Conservation (phyloP, 2,888 invertebrate species). For the Noctua janthe region DNA sequence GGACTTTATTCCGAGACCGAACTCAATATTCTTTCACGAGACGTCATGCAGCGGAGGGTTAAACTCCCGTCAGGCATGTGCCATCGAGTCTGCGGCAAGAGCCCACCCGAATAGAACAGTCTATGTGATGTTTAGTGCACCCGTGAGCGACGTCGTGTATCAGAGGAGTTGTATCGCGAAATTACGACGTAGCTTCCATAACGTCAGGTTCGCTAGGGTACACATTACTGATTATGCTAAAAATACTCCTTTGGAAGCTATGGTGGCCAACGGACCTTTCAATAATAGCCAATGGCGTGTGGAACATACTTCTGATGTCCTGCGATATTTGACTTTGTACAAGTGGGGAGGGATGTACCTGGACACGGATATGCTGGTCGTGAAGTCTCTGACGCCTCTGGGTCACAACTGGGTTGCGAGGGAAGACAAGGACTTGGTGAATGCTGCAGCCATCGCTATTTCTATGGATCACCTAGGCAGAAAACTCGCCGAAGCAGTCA, state of each 20-base stretch:
- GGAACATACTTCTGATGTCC: slow-evolving; percentile 91
- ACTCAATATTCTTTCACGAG: slow-evolving; percentile 92
- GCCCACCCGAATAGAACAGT: too few relatives aligned
- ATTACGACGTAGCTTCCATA: slow-evolving; percentile 30
- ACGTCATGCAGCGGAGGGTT: slow-evolving; percentile 91
- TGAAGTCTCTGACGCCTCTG: slow-evolving; percentile 89
- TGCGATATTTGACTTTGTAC: slow-evolving; percentile 92
- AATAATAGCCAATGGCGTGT: slow-evolving; percentile 86
- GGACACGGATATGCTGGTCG: slow-evolving; percentile 91
- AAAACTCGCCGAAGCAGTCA: slow-evolving; percentile 35
- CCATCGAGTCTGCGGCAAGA: too few relatives aligned
- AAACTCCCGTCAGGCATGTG: slow-evolving; percentile 90
- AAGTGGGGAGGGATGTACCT: slow-evolving; percentile 92
- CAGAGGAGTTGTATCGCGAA: slow-evolving; percentile 45
- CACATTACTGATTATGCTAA: slow-evolving; percentile 82
- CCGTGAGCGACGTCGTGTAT: slow-evolving; percentile 34
- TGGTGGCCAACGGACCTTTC: slow-evolving; percentile 87
- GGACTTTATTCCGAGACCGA: slow-evolving; percentile 71
- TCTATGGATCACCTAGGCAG: slow-evolving; percentile 73
- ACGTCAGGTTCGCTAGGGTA: slow-evolving; percentile 60
- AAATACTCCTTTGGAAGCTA: slow-evolving; percentile 90
- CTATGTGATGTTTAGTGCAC: too few relatives aligned
- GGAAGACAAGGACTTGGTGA: slow-evolving; percentile 88
- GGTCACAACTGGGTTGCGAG: slow-evolving; percentile 91
- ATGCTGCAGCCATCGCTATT: slow-evolving; percentile 93